Evolutionary conservation across 1,140 invertebrate genomes (phyloP).

Genomic region (Cardiocondyla obscurior): DNA sequence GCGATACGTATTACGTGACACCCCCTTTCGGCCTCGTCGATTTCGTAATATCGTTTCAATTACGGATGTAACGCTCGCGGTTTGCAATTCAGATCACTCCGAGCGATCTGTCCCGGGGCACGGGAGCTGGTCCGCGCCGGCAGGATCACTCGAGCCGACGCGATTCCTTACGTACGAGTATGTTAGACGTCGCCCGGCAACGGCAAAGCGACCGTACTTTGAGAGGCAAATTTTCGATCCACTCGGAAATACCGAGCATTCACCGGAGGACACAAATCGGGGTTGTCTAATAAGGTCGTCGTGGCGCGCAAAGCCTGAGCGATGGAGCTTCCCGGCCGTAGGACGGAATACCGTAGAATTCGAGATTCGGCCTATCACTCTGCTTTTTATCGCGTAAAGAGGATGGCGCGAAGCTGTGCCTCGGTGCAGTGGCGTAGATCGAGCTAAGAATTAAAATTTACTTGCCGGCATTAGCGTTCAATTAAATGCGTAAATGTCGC

Average conservation of each 20-base stretch:
- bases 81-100: slow-evolving; percentile 16
- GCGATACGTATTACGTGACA: slow-evolving; percentile 17
- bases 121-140: slow-evolving; percentile 13
- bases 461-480: background rate
- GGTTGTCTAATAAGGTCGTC: slow-evolving; percentile 79
- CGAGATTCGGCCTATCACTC: slow-evolving; percentile 50
- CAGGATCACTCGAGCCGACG: slow-evolving; percentile 45
- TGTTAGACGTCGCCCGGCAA: slow-evolving; percentile 39
- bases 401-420: background rate
- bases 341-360: slow-evolving; percentile 40
- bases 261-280: slow-evolving; percentile 78
- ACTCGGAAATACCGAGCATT: slow-evolving; percentile 76
- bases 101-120: slow-evolving; percentile 27
- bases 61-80: slow-evolving; percentile 2
- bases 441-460: background rate
- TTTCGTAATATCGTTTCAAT: slow-evolving; percentile 32
- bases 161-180: slow-evolving; percentile 44
- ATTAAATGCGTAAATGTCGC: background rate
- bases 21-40: background rate
- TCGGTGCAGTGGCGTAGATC: slow-evolving; percentile 22
- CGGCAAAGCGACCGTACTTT: slow-evolving; percentile 12
- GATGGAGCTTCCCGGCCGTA: slow-evolving; percentile 62
- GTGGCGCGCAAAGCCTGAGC: slow-evolving; percentile 76
- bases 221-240: slow-evolving; percentile 59
- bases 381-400: slow-evolving; percentile 44